Percentiles rank a stretch among this genome's conserved stretches.
Evolutionary conservation across 2,797 vertebrate genomes (phyloP).

Genomic region (Rallus crepitans): DNA sequence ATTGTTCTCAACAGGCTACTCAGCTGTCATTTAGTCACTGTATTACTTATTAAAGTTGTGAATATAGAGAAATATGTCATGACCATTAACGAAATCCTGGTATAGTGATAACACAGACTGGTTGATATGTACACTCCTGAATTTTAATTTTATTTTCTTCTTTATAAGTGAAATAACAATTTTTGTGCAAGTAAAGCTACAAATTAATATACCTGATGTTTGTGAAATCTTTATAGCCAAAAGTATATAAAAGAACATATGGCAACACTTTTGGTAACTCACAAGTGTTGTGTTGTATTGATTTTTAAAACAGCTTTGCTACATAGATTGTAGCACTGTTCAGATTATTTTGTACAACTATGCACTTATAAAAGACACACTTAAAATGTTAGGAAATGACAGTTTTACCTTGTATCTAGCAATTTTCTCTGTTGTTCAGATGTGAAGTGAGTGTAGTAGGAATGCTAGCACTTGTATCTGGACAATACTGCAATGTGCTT

Average conservation of each 20-base stretch:
- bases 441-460: neutral
- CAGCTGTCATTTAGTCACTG: conserved; percentile 34
- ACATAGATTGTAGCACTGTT: accelerated
- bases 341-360: neutral
- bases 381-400: neutral
- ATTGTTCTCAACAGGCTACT: conserved; percentile 63
- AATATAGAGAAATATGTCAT: neutral
- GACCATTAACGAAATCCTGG: neutral
- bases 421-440: neutral
- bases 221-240: neutral
- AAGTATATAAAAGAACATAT: neutral
- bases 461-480: neutral
- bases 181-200: neutral
- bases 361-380: neutral
- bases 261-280: neutral
- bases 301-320: neutral
- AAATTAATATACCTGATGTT: neutral
- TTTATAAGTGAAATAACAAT: neutral
- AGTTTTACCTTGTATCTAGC: neutral
- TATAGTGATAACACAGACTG: neutral
- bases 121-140: neutral
- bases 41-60: neutral
- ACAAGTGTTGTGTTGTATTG: neutral
- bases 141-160: neutral
- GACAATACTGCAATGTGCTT: neutral